Evolutionary conservation across 2,888 invertebrate species (phyloP).

Genomic region (Sesia apiformis): DNA sequence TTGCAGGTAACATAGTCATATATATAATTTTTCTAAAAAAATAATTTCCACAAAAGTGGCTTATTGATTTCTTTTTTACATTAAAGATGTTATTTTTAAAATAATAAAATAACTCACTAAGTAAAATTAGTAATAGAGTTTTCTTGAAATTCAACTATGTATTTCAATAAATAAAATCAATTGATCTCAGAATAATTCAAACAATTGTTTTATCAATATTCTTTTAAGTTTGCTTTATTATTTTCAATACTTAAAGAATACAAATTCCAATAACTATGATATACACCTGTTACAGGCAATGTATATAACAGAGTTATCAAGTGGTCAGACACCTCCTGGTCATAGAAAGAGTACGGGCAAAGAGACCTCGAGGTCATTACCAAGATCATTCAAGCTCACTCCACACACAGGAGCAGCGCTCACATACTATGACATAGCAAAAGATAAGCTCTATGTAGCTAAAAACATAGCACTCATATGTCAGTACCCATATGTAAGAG

Average conservation of each 20-base stretch:
- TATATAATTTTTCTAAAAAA: not conserved
- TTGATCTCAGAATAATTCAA: no score
- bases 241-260: not conserved
- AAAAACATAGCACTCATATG: slow-evolving; percentile 96
- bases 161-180: no score
- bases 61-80: no score
- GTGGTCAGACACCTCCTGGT: slow-evolving; percentile 81
- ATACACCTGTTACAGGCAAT: slow-evolving; percentile 77
- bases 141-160: no score
- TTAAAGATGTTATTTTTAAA: no score
- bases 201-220: no score
- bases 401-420: slow-evolving; percentile 85
- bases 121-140: no score
- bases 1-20: slow-evolving; percentile 78
- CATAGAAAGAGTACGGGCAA: slow-evolving; percentile 73
- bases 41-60: no score
- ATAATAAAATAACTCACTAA: no score
- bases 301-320: slow-evolving; percentile 92
- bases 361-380: slow-evolving; percentile 88
- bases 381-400: slow-evolving; percentile 90
- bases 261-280: not conserved
- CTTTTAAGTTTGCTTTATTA: no score
- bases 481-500: slow-evolving; percentile 91
- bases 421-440: slow-evolving; percentile 93
- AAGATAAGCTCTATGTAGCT: slow-evolving; percentile 95